Conservation (phyloP, 2,888 invertebrate genomes). For the Cryptocheilus praepositus region DNA sequence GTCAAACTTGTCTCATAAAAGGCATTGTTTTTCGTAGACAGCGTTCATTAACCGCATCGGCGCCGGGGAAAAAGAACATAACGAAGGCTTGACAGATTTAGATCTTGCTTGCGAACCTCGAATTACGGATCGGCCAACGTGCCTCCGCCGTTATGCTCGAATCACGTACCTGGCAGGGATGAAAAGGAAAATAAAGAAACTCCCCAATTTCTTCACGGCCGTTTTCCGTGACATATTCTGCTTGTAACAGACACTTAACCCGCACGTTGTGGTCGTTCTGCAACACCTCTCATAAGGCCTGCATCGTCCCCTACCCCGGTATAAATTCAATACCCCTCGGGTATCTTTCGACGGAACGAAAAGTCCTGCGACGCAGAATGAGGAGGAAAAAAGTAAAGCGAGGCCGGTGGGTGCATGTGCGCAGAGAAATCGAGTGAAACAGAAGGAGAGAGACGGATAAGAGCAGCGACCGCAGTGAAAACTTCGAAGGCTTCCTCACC, state of each 20-base stretch:
- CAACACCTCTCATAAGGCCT: slow-evolving; percentile 28
- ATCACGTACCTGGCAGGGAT: too few species aligned
- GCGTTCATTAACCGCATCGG: too few species aligned
- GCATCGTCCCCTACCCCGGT: slow-evolving; percentile 13
- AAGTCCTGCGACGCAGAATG: slow-evolving; percentile 1
- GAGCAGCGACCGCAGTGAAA: slow-evolving; percentile 48
- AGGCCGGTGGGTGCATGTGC: slow-evolving; percentile 13
- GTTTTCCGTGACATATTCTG: slow-evolving; percentile 58
- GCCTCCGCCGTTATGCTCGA: too few species aligned
- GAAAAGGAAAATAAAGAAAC: slow-evolving; percentile 7
- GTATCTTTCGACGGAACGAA: slow-evolving; percentile 18
- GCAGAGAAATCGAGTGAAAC: slow-evolving; percentile 47
- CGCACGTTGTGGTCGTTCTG: slow-evolving; percentile 56
- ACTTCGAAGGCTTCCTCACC: slow-evolving; percentile 52
- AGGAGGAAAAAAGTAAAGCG: slow-evolving; percentile 8
- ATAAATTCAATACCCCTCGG: slow-evolving; percentile 48
- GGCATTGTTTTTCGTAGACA: too few species aligned
- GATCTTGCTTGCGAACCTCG: too few species aligned
- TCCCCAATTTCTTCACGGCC: slow-evolving; percentile 41
- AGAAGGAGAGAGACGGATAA: not conserved
- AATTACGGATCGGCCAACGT: slow-evolving; percentile 2
- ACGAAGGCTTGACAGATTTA: too few species aligned
- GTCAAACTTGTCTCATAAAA: too few species aligned
- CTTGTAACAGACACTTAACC: slow-evolving; percentile 64
- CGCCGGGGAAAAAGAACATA: too few species aligned